Evolutionary conservation across 2,888 invertebrate species (phyloP).

Genomic region (Cenopis cana): DNA sequence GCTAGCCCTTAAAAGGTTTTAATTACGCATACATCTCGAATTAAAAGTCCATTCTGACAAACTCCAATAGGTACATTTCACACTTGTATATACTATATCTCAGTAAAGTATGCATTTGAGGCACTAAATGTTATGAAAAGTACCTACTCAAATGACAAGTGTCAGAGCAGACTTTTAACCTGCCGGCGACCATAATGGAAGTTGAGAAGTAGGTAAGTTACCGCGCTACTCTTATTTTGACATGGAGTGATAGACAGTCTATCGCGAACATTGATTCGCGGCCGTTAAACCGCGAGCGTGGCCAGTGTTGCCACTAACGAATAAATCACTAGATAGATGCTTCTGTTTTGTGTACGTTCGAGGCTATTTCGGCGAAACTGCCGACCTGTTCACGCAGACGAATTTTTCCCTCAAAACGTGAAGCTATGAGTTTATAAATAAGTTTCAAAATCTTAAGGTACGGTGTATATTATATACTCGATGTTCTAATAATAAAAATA

Average conservation of each 20-base stretch:
- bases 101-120: too few species aligned
- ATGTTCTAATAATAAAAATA: not conserved
- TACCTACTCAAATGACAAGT: too few species aligned
- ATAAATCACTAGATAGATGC: conserved; percentile 79
- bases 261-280: conserved; percentile 47
- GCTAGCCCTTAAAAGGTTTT: too few species aligned
- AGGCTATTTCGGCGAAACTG: conserved; percentile 74
- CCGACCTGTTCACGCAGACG: conserved; percentile 31
- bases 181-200: too few species aligned
- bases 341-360: conserved; percentile 80
- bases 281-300: conserved; percentile 66
- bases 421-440: conserved; percentile 48
- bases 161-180: too few species aligned
- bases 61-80: too few species aligned
- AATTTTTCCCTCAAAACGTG: conserved; percentile 69
- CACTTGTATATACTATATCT: too few species aligned
- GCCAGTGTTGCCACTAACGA: conserved; percentile 70
- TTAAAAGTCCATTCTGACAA: too few species aligned
- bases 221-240: not conserved
- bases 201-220: not conserved
- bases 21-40: too few species aligned
- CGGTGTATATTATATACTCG: not conserved
- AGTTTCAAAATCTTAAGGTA: conserved; percentile 15
- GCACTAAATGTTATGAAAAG: too few species aligned
- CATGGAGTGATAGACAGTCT: conserved; percentile 13